A percentile compares a stretch with the other conserved stretches of the same genome.
Conservation (phyloP, 2,888 invertebrate genomes). For the Alsophila aescularia region DNA sequence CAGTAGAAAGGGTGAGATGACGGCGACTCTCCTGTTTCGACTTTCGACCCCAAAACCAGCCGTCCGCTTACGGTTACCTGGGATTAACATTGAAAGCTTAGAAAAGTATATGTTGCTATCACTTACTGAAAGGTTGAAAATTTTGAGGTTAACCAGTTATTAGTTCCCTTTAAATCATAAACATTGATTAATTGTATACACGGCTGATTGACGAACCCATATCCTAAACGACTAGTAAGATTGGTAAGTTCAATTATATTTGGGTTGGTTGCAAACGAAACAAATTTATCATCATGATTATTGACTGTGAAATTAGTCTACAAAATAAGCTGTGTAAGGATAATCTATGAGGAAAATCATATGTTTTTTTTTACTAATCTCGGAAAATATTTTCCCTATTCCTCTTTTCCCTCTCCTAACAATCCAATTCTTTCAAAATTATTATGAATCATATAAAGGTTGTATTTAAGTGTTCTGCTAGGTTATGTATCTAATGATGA, state of each 20-base stretch:
- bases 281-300: neutral
- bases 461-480: no score
- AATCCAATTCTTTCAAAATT: neutral
- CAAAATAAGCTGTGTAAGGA: neutral
- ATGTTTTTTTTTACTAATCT: neutral
- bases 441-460: no score
- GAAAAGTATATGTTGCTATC: neutral
- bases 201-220: no score
- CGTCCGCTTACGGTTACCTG: constrained; percentile 13
- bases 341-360: neutral
- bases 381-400: constrained; percentile 1
- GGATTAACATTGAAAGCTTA: constrained; percentile 12
- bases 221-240: no score
- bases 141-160: neutral
- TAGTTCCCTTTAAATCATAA: neutral
- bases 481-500: no score
- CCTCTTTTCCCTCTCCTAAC: neutral
- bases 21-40: constrained; percentile 19
- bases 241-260: neutral
- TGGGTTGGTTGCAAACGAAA: neutral
- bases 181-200: no score
- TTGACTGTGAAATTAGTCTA: neutral
- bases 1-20: constrained; percentile 20
- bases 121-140: neutral
- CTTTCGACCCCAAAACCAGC: constrained; percentile 19